Evolutionary conservation across 1,140 invertebrate species (phyloP), one percentile per base, ranked within the genome.

Genomic region (Drosophila ohnishii): DNA sequence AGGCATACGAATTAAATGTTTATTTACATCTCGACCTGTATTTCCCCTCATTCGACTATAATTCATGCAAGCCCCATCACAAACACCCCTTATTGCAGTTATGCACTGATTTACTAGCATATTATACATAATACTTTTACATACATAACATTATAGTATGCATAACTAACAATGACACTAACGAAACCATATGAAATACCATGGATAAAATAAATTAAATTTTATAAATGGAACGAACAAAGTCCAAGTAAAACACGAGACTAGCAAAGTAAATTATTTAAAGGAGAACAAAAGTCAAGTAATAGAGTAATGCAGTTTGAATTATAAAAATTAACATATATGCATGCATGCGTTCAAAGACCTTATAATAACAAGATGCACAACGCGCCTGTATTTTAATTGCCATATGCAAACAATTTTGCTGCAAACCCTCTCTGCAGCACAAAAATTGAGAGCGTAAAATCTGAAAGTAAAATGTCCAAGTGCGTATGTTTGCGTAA

Each of bases 201-300:
- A 76, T 77, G 67, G 64, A 39, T 63, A 79, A 81, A 74, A 50
- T 70, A 72, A 75, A 44, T 47, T 70, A 78, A 67, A 77, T 89
- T 88, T 86, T 86, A 80, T 88, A 84, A 88, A 67, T 30, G 40
- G 67, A 71, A 34, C 25, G n/a, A 70, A 48, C 34, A 22, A 50
- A 71, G 53, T 58, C 69, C 53, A 71, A 50, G 44, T n/a, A 58
- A 75, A 77, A 61, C 64, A 71, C 64, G 76, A 85, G 77, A 75
- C 76, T 87, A 87, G 83, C 76, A 83, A 88, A 88, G 83, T 88
- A 88, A 85, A 53, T 81, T 66, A 81, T 37, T 37, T n/a, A 37
- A 55, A 25, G 32, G 32, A 22, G 35, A 37, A 25, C 4, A 71
- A 88, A 44, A 87, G 83, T 87, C 83, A 87, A 87, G 83, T 78